phyloP scores from a whole-genome alignment of 2,113 vertebrate species.

The Felis chaus region DNA sequence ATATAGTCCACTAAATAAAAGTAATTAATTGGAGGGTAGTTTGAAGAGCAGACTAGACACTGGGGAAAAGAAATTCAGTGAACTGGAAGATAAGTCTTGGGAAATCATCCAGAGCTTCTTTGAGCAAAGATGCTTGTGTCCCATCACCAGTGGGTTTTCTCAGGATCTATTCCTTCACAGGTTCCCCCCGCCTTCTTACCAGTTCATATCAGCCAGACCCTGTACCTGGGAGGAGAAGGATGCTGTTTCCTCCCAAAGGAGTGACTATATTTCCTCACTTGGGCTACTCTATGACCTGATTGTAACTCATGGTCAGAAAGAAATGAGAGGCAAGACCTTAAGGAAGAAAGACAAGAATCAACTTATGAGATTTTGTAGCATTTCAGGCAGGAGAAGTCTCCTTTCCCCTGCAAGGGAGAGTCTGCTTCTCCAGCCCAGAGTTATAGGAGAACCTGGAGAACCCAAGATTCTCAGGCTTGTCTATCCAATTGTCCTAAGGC shows the following conservation, averaged over 20 bases:
- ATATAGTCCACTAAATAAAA: conserved; percentile 21
- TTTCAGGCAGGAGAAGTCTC: neutral
- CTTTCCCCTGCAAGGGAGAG: neutral
- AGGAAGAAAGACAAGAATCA: neutral
- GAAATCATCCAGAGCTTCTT: neutral
- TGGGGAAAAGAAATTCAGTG: neutral
- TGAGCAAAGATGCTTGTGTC: neutral
- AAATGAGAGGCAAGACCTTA: neutral
- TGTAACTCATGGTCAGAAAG: neutral
- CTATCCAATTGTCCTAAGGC: neutral
- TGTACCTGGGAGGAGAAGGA: neutral
- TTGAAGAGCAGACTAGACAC: neutral
- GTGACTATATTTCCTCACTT: neutral
- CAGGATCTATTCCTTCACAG: neutral
- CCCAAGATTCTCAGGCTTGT: neutral
- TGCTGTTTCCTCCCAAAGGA: neutral
- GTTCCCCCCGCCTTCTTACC: neutral
- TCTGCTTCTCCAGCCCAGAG: neutral
- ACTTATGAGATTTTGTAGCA: neutral
- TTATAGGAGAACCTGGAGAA: neutral
- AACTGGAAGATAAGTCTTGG: neutral
- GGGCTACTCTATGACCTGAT: neutral
- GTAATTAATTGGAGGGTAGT: neutral
- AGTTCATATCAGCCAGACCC: neutral
- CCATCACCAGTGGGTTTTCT: neutral